Evolutionary conservation across 2,797 vertebrate genomes (phyloP).

Genomic region (Centropyge bicolor): DNA sequence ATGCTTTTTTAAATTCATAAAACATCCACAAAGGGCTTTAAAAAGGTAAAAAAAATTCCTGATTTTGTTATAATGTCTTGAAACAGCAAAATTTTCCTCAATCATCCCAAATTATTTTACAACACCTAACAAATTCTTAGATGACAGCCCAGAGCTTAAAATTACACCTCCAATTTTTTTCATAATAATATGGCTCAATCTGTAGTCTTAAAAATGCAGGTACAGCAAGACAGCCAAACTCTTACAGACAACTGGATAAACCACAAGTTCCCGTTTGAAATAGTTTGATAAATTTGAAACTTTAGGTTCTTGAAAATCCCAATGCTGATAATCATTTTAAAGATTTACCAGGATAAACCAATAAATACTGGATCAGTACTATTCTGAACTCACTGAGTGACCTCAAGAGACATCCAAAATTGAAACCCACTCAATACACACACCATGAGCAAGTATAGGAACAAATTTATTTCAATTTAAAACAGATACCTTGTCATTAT

Average conservation of each 20-base stretch:
- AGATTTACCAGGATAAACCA: not conserved
- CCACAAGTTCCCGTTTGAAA: not conserved
- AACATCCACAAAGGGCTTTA: not conserved
- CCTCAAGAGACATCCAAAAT: not conserved
- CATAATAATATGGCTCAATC: too few relatives aligned
- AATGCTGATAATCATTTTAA: not conserved
- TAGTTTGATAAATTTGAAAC: not conserved
- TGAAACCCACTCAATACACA: conserved; percentile 69
- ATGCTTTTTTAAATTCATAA: not conserved
- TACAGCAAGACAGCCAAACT: not conserved
- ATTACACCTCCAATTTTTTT: not conserved
- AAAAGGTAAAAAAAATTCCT: not conserved
- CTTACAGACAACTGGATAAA: not conserved
- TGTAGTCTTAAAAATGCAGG: not conserved
- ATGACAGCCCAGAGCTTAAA: not conserved
- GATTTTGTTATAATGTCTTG: not conserved
- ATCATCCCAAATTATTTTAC: not conserved
- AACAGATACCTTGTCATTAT: conserved; percentile 94
- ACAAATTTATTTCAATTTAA: conserved; percentile 99
- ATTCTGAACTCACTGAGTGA: not conserved
- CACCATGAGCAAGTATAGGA: conserved; percentile 91
- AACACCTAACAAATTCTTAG: not conserved
- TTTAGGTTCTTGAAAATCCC: not conserved
- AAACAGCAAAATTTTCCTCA: too few relatives aligned
- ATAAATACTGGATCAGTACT: not conserved